A percentile compares a stretch with the other conserved stretches of the same genome.
These are phyloP conservation scores for Condylura cristata DNA, from an alignment of 2,113 vertebrate genomes.

Conservation along the genomic window DNA sequence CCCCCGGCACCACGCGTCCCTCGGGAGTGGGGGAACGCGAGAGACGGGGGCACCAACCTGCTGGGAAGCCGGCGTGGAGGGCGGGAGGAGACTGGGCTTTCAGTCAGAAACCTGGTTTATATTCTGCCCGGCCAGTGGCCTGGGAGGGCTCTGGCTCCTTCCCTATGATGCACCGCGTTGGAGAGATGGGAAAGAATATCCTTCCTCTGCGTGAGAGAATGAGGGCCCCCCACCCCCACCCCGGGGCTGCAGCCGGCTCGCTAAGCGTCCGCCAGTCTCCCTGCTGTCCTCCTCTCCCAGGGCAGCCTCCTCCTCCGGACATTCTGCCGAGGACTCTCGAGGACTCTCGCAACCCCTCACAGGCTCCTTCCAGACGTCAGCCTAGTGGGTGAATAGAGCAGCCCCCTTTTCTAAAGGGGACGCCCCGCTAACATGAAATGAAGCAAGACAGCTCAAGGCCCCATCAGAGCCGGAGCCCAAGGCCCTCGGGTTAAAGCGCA, in stretches of 20 bases:
- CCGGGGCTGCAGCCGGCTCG: no score
- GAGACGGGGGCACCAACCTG: accelerated
- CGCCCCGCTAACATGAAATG: not conserved
- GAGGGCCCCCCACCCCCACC: no score
- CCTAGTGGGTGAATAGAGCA: not conserved
- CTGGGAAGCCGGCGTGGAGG: not conserved
- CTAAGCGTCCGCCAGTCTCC: no score
- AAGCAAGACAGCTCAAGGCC: no score
- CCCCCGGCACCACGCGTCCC: not conserved
- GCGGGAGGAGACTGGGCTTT: not conserved
- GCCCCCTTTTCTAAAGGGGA: not conserved
- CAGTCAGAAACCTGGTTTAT: not conserved
- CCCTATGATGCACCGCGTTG: accelerated
- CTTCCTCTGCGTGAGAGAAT: accelerated
- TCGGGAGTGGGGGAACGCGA: not conserved
- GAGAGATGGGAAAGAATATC: not conserved
- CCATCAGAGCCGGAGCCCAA: no score
- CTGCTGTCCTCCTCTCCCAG: no score
- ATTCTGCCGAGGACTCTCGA: not conserved
- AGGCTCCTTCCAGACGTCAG: not conserved
- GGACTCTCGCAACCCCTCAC: not conserved
- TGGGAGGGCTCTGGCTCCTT: not conserved
- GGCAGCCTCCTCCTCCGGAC: not conserved
- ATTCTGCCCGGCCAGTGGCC: not conserved
- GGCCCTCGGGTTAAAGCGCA: no score